These are phyloP conservation scores for Polylopha cassiicola DNA, from an alignment of 2,888 invertebrate genomes.

Conservation along the genomic window DNA sequence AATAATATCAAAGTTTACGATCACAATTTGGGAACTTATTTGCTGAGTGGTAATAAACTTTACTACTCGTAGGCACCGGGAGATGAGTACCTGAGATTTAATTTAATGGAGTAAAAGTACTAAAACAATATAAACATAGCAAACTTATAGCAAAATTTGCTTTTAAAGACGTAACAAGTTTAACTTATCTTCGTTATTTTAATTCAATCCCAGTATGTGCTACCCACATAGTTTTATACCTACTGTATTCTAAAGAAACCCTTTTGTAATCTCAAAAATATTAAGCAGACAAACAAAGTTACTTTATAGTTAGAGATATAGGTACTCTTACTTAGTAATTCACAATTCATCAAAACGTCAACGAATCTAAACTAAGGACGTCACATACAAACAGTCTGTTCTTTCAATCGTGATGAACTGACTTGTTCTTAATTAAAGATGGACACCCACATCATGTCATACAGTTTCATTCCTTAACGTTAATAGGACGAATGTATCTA, in stretches of 20 bases:
- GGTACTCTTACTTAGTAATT: conserved; percentile 29
- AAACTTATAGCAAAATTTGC: too few relatives aligned
- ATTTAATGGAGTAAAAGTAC: too few relatives aligned
- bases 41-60: conserved; percentile 3
- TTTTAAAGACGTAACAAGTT: too few relatives aligned
- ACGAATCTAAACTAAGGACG: conserved; percentile 47
- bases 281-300: too few relatives aligned
- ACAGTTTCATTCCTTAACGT: conserved; percentile 25
- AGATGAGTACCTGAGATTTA: not conserved
- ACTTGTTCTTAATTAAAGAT: conserved; percentile 58
- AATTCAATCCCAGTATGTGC: too few relatives aligned
- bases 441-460: conserved; percentile 53
- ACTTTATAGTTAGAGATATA: too few relatives aligned
- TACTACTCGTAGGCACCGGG: not conserved
- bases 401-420: conserved; percentile 51
- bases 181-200: too few relatives aligned
- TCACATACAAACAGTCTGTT: conserved; percentile 56
- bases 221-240: too few relatives aligned
- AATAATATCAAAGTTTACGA: conserved; percentile 12
- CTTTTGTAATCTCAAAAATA: too few relatives aligned
- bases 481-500: conserved; percentile 25
- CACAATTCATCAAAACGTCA: conserved; percentile 52
- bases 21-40: conserved; percentile 7
- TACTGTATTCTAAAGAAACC: too few relatives aligned
- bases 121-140: too few relatives aligned